Evolutionary conservation across 2,888 invertebrate species (phyloP).

Genomic region (Pseudeuparius sepicola): DNA sequence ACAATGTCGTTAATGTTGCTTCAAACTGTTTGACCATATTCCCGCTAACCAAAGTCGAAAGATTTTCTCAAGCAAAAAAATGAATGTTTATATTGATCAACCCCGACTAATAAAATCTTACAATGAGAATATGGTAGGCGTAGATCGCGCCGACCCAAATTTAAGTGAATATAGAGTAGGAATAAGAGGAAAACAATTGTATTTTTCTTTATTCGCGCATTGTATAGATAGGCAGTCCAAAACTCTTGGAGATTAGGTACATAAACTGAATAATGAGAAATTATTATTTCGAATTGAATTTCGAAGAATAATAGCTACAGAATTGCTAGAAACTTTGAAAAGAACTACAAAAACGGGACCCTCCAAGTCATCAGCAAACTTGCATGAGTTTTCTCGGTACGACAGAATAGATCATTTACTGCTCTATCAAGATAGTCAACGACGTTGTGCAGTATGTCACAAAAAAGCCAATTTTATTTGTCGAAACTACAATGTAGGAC

Average conservation of each 20-base stretch:
- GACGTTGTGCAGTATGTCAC: background rate
- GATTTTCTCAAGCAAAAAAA: conserved; percentile 9
- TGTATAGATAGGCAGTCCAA: conserved; percentile 5
- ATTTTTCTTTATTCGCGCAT: conserved; percentile 6
- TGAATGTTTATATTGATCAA: conserved; percentile 4
- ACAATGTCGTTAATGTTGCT: conserved; percentile 5
- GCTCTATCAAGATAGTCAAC: conserved; percentile 2
- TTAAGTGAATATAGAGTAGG: conserved; percentile 1
- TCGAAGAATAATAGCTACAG: conserved; percentile 2
- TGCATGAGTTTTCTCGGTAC: conserved; percentile 9
- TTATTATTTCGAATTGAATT: background rate
- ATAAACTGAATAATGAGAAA: background rate
- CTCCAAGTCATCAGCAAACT: conserved; percentile 4
- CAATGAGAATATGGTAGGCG: conserved; percentile 10
- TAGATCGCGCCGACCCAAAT: conserved; percentile 5
- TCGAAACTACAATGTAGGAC: conserved; percentile 8
- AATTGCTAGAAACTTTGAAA: conserved; percentile 7
- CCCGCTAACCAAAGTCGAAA: conserved; percentile 3
- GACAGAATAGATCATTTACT: conserved; percentile 10
- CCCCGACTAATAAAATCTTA: conserved; percentile 5
- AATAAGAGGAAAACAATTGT: conserved; percentile 3
- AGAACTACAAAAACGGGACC: conserved; percentile 8
- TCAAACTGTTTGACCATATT: conserved; percentile 5
- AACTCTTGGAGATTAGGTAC: conserved; percentile 2
- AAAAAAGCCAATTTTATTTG: conserved; percentile 10